Base-by-base conservation (phyloP, 30 jellyfish, hydroid and myxozoan genomes). In the Aurelia coerulea region DNA sequence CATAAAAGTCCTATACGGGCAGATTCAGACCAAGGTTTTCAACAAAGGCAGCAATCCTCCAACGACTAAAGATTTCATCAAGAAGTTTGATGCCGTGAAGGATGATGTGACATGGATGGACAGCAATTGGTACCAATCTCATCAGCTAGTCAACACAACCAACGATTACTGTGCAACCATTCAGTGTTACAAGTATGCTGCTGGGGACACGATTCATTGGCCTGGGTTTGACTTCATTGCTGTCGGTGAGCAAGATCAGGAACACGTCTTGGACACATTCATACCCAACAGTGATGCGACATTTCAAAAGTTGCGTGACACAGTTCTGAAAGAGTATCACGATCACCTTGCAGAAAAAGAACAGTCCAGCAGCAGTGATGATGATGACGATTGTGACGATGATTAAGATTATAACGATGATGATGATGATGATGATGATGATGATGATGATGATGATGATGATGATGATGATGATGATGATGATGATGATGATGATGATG, bases 161-260 rank as follows among this genome's bases (percentile, higher is more conserved):
- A 50, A 33, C 23, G 88, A 77, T 60, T 77, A 11, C 88, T 77
- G 88, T 32, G 88, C 81, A 23, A 77, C 88, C 58, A 77, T 77
- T 42, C 88, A 77, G 58, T 77, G 81, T 62, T 77, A 77, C 32
- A 53, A 80, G 62, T 77, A 77, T 70, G 80, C 32, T 53, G 51
- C 29, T 23, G 49, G 49, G 13, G 80, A 70, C 58, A 35, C 12
- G 49, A 70, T 70, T 32, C 80, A 18, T 35, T 70, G 80, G 80
- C 80, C 80, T 11, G 58, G 18, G 37, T 70, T 70, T 35, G 80
- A 70, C 18, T 10, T 11, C 72, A 13, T 62, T 31, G 32, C 72
- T 62, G 56, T 46, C 0, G 56, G 56, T 9, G 56, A 46, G 14
- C 56, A 46, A 46, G 14, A 6, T 0, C 56, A 46, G 56, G 56